Evolutionary conservation across 1,140 invertebrate genomes (phyloP), one percentile per base, ranked within the genome.

Genomic region (Drosophila bifasciata): DNA sequence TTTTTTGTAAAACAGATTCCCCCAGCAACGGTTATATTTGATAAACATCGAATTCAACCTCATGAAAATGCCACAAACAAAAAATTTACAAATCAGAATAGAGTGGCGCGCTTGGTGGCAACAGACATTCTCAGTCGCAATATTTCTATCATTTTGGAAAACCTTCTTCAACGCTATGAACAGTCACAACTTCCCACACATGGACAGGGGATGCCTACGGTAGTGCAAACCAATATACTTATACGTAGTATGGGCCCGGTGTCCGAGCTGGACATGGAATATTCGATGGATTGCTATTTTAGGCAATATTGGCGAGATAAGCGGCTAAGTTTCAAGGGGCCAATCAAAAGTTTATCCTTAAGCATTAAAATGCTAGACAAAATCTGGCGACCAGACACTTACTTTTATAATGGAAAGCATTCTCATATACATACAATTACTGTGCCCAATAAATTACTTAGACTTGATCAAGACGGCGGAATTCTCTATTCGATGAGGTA

Each of bases 211-310:
- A 93, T 94, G 57, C 97, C 97, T 0, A 97, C 97, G 0, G 93
- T 97, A n/a, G 96, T 99, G 5, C 94, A 96, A 83, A 97, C 97
- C 1, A 98, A 98, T 91, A 97, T 99, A 74, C 92, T 97, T 32
- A 98, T 99, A 58, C 93, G 97, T 76, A 98, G 97, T 81, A 98
- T 99, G 97, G 97, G 97, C 3, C 97, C 97, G 0, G 96, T 99
- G 19, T 98, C 97, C 0, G 97, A 99, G 92, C 93, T 97, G n/a
- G 97, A 98, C 81, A 98, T 98, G 97, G 97, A 97, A 90, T 99
- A 98, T 89, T 98, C 97, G 3, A 98, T 99, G 96, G 97, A 99
- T 86, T 98, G 97, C 91, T 99, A 99, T 91, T 98, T 99, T 90
- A 94, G 98, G 7, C 97, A 98, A 91, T 96, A 96, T 72, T 97